Conservation (phyloP, 1,140 invertebrate genomes). For the Batillaria attramentaria region DNA sequence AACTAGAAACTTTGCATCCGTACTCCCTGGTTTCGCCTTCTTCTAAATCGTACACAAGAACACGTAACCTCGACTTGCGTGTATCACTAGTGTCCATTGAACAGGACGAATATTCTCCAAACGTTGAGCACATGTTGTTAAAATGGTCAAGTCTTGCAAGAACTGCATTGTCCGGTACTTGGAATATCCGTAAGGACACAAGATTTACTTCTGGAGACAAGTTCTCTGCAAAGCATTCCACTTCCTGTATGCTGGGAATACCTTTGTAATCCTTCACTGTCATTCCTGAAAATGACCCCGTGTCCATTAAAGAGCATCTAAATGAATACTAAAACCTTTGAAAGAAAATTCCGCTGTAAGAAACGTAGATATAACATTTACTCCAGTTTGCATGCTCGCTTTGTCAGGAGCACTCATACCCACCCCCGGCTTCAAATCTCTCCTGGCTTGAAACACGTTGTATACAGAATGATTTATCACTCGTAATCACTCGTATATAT, state of each 20-base stretch:
- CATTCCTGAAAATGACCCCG: constrained; percentile 13
- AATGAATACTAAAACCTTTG: too few species aligned
- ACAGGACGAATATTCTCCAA: constrained; percentile 15
- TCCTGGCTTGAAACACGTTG: too few species aligned
- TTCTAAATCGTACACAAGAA: constrained; percentile 18
- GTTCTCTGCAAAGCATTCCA: not conserved
- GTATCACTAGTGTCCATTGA: not conserved
- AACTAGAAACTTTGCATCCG: constrained; percentile 12
- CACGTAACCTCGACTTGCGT: not conserved
- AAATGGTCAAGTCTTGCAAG: not conserved
- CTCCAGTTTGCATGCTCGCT: too few species aligned
- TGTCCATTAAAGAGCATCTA: not conserved
- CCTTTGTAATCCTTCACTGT: constrained; percentile 4
- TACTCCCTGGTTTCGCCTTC: constrained; percentile 24
- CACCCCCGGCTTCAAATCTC: too few species aligned
- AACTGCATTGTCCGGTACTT: not conserved
- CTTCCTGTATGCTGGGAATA: constrained; percentile 29
- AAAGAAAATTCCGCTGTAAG: too few species aligned
- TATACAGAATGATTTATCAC: too few species aligned
- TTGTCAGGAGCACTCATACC: too few species aligned
- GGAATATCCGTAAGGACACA: constrained; percentile 10
- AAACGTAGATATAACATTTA: too few species aligned
- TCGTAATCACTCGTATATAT: too few species aligned
- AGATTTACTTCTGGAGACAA: constrained; percentile 12
- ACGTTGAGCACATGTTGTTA: not conserved